These are phyloP conservation scores for Drosophila quadrilineata DNA, from an alignment of 1,140 invertebrate species.

Conservation along the genomic window DNA sequence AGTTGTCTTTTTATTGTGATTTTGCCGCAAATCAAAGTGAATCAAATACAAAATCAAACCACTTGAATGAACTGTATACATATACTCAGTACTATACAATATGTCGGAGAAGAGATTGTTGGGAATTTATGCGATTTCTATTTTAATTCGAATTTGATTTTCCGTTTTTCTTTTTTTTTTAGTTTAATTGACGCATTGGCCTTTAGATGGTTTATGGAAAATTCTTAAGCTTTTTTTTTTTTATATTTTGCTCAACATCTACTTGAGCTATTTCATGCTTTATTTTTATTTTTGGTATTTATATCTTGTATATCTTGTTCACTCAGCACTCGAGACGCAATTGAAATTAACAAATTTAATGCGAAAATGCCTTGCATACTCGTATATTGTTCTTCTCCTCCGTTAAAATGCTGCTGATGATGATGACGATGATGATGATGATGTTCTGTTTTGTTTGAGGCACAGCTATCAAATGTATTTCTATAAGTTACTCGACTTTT, in stretches of 20 bases:
- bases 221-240: constrained; percentile 20
- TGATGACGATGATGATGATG: too few species aligned
- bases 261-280: background rate
- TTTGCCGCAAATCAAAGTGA: constrained; percentile 8
- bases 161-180: constrained; percentile 23
- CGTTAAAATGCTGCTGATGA: background rate
- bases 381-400: constrained; percentile 1
- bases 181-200: constrained; percentile 36
- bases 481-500: constrained; percentile 49
- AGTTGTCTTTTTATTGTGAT: constrained; percentile 7
- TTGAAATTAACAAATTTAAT: constrained; percentile 50
- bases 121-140: constrained; percentile 11
- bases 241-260: too few species aligned
- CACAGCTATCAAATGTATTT: constrained; percentile 6
- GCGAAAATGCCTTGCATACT: constrained; percentile 33
- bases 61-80: background rate
- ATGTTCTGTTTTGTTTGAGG: too few species aligned
- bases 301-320: constrained; percentile 54
- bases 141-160: too few species aligned
- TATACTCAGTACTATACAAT: background rate
- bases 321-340: constrained; percentile 37
- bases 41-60: constrained; percentile 6
- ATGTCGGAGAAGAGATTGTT: background rate
- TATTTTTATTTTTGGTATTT: constrained; percentile 29
- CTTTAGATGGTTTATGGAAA: constrained; percentile 25